Evolutionary conservation across 2,888 invertebrate species (phyloP).

Genomic region (Drymonia ruficornis): DNA sequence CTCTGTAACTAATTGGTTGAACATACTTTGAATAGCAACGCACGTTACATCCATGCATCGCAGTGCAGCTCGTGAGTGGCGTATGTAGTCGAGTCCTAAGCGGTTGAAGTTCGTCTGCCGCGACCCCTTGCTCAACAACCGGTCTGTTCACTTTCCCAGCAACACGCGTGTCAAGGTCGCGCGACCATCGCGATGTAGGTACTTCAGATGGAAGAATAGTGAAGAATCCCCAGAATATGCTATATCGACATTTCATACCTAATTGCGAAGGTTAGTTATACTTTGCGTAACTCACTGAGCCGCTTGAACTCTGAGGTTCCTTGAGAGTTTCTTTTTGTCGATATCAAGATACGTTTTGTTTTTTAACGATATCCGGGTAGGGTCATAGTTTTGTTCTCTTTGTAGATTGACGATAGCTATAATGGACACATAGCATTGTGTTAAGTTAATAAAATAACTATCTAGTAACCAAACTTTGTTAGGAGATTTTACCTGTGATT

Average conservation of each 20-base stretch:
- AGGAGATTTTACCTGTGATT: background rate
- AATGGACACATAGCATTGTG: background rate
- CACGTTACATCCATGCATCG: background rate
- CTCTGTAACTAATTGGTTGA: too few relatives aligned
- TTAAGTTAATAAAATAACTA: background rate
- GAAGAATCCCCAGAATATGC: slow-evolving; percentile 36
- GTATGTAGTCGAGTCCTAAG: slow-evolving; percentile 26
- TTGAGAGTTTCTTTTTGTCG: slow-evolving; percentile 7
- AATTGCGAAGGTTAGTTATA: slow-evolving; percentile 28
- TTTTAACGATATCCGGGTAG: background rate
- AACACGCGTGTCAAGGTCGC: slow-evolving; percentile 76
- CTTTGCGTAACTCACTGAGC: slow-evolving; percentile 20
- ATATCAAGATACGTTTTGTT: slow-evolving; percentile 9
- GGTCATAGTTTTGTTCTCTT: background rate
- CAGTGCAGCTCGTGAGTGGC: slow-evolving; percentile 6
- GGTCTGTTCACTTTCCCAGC: slow-evolving; percentile 78
- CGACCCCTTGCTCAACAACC: slow-evolving; percentile 72
- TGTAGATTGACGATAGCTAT: slow-evolving; percentile 2
- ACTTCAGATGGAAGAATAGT: slow-evolving; percentile 37
- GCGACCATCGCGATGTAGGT: slow-evolving; percentile 50
- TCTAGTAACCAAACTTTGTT: background rate
- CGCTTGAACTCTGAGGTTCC: slow-evolving; percentile 12
- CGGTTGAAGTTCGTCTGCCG: slow-evolving; percentile 36
- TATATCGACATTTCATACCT: slow-evolving; percentile 21
- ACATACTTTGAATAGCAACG: too few relatives aligned